Conservation (phyloP, 2,797 vertebrate species). For the Halcyon chelicuti region DNA sequence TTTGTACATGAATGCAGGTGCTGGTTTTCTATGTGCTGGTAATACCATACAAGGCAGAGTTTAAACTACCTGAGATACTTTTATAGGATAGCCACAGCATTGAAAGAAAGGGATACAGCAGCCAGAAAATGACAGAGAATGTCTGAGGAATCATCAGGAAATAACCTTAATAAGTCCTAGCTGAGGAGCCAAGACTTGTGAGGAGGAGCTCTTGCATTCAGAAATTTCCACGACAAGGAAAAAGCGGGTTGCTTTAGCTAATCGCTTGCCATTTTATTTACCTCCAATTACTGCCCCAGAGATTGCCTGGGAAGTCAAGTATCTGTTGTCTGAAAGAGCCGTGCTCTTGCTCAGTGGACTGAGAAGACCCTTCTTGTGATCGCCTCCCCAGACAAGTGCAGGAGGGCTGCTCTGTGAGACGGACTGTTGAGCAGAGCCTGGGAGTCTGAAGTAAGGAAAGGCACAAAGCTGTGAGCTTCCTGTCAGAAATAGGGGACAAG, state of each 20-base stretch:
- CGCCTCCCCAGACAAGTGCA: not conserved
- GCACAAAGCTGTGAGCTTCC: not conserved
- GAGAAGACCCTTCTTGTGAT: not conserved
- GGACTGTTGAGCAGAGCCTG: not conserved
- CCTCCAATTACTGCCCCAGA: not conserved
- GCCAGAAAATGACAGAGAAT: not conserved
- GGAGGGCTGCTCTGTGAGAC: not conserved
- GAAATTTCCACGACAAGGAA: not conserved
- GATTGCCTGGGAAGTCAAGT: not conserved
- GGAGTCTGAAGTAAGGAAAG: not conserved
- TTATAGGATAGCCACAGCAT: not conserved
- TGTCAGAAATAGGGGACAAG: not conserved
- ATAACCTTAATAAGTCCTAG: not conserved
- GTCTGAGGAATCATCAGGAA: not conserved
- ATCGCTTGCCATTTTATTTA: not conserved
- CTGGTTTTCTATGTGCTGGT: fast-evolving
- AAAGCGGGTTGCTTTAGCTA: not conserved
- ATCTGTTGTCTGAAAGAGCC: not conserved
- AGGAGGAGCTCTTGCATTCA: not conserved
- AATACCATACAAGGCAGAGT: not conserved
- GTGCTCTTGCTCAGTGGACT: not conserved
- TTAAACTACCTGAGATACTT: not conserved
- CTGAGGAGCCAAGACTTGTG: not conserved
- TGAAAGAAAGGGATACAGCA: not conserved
- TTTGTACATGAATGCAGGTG: not conserved